Conservation (phyloP, 37 sponge, comb jelly and placozoan genomes). For the Oscarella lobularis region DNA sequence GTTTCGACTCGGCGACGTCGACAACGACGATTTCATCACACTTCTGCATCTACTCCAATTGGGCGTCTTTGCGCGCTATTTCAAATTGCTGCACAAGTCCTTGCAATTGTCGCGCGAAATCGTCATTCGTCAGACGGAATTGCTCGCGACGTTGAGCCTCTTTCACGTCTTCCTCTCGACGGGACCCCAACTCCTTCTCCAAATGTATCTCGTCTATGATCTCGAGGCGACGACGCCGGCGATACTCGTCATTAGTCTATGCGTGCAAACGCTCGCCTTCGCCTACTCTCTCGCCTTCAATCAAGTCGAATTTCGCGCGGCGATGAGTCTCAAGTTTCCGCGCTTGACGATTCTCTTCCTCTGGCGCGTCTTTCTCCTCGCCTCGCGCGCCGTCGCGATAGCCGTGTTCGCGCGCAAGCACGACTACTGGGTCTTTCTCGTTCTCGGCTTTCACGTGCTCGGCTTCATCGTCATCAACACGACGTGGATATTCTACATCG, state of each 20-base stretch:
- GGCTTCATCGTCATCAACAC: neutral
- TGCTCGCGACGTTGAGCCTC: neutral
- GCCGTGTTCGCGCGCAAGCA: neutral
- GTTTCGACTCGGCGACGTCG: neutral
- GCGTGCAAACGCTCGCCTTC: neutral
- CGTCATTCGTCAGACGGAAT: neutral
- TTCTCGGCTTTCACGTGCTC: neutral
- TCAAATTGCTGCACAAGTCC: neutral
- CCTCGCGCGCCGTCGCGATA: neutral
- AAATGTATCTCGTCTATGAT: neutral
- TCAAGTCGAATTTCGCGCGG: neutral
- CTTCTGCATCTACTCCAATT: neutral
- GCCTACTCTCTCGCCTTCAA: neutral
- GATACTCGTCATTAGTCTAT: neutral
- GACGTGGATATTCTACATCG: neutral
- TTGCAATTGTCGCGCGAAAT: neutral
- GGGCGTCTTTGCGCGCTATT: neutral
- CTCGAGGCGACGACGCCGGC: neutral
- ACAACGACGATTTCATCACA: neutral
- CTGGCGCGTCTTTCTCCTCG: neutral
- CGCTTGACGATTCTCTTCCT: neutral
- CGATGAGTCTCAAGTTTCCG: neutral
- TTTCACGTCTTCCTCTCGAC: neutral
- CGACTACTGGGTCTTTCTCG: neutral
- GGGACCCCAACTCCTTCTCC: neutral